phyloP scores from a whole-genome alignment of 2,888 invertebrate species.

The Gymnosoma rotundatum region DNA sequence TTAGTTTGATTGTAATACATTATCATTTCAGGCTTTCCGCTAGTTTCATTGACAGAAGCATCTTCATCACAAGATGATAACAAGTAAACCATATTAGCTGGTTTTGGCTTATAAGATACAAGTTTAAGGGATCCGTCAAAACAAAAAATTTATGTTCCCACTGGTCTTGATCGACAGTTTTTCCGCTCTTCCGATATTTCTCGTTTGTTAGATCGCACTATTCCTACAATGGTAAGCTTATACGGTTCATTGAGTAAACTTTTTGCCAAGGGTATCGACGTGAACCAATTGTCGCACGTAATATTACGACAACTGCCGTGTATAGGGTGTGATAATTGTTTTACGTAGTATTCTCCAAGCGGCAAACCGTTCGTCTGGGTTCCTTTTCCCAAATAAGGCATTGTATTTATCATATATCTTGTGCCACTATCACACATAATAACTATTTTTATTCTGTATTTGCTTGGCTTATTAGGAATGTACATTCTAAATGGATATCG shows the following conservation, averaged over 20 bases:
- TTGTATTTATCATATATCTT: neutral
- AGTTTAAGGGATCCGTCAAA: slow-evolving; percentile 35
- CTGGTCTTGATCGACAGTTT: slow-evolving; percentile 5
- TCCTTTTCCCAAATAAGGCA: neutral
- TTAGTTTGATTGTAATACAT: slow-evolving; percentile 34
- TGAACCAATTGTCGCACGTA: neutral
- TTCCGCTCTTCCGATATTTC: slow-evolving; percentile 22
- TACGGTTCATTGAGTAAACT: slow-evolving; percentile 19
- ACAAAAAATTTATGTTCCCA: slow-evolving; percentile 36
- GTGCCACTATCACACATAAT: neutral
- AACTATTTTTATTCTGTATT: neutral
- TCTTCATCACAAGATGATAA: slow-evolving; percentile 37
- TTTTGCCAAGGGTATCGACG: neutral
- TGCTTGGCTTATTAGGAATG: neutral
- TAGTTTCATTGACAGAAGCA: slow-evolving; percentile 2
- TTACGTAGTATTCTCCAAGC: neutral
- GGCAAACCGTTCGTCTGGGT: neutral
- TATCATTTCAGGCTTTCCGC: slow-evolving; percentile 55
- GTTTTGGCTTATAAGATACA: slow-evolving; percentile 41
- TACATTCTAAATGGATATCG: no score
- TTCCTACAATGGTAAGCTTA: slow-evolving; percentile 30
- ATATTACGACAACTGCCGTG: neutral
- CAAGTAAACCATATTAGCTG: slow-evolving; percentile 32
- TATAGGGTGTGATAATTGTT: neutral
- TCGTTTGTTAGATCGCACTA: slow-evolving; percentile 38